A percentile compares a stretch with the other conserved stretches of the same genome.
phyloP scores from a whole-genome alignment of 2,113 vertebrate species.

The Siphamia tubifer region DNA sequence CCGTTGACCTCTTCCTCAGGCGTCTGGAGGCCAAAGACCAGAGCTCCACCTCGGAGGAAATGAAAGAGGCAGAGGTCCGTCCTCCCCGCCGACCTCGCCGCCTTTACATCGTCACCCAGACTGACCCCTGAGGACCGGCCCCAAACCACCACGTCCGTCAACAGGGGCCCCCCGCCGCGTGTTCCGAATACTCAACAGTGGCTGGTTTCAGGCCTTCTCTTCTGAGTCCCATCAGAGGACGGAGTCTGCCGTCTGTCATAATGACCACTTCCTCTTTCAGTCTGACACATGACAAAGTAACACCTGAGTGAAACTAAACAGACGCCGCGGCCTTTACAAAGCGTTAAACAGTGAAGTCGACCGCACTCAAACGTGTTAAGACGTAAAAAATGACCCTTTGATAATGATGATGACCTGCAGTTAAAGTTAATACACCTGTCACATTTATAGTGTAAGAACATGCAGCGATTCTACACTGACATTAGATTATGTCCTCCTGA shows the following conservation, averaged over 20 bases:
- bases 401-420: background rate
- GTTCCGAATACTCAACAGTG: conserved; percentile 50
- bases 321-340: conserved; percentile 21
- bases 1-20: conserved; percentile 41
- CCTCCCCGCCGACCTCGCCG: conserved; percentile 32
- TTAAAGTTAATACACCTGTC: background rate
- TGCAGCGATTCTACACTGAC: no score
- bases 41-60: conserved; percentile 52
- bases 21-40: conserved; percentile 42
- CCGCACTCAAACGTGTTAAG: background rate
- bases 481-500: no score
- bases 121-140: conserved; percentile 37
- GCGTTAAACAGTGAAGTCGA: background rate
- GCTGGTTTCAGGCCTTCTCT: conserved; percentile 39
- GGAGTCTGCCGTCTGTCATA: conserved; percentile 63
- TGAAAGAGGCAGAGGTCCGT: conserved; percentile 42
- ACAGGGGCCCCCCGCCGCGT: conserved; percentile 40
- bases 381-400: background rate
- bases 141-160: conserved; percentile 41
- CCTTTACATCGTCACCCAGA: conserved; percentile 58
- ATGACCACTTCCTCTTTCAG: conserved; percentile 51
- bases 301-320: conserved; percentile 52
- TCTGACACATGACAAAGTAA: conserved; percentile 67
- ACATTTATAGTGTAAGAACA: background rate
- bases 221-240: conserved; percentile 16